Evolutionary conservation across 2,888 invertebrate species (phyloP), one percentile per base, ranked within the genome.

Genomic region (Crossocerus cetratus): DNA sequence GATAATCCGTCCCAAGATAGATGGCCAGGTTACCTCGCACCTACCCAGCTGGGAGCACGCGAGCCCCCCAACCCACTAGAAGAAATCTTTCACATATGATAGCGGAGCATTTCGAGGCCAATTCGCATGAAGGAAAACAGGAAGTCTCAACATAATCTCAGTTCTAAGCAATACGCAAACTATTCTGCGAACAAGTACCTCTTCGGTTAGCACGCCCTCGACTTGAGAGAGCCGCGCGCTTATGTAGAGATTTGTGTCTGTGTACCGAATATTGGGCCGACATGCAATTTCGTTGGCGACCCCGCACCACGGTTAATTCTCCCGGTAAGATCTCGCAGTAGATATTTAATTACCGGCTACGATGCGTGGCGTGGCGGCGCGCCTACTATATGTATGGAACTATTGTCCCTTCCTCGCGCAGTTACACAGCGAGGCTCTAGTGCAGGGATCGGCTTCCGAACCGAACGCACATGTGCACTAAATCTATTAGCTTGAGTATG

Each of bases 1-100:
- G 80, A 82, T 80, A 77, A 82, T 82, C 76, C 80, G 22, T 22
- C 23, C 21, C 16, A 67, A 82, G 76, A 82, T 80, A 67, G 68
- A 78, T 82, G 73, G 61, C 53, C 55, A 22, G 59, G 67, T 73
- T 63, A 56, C 59, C 65, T 61, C 1, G 54, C 45, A 22, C 23
- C 55, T 63, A 22, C 44, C n/a, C 18, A 62, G 42, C 13, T 32
- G 43, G n/a, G 13, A 2, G 32, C 57, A 22, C n/a, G 23, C 32
- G 54, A 65, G 45, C 20, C 64, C 61, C 60, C 67, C 57, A 45
- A 53, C 61, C 56, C 63, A 55, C 4, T 14, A 4, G 21, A 8
- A 32, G 20, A 53, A n/a, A 56, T 16, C 0, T 13, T 32, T 42
- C 11, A 14, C 49, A 5, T 8, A 13, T 18, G 44, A 56, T 62